Percentiles rank a stretch among this genome's conserved stretches.
Evolutionary conservation across 2,113 vertebrate genomes (phyloP).

Genomic region (Trogon melanurus): DNA sequence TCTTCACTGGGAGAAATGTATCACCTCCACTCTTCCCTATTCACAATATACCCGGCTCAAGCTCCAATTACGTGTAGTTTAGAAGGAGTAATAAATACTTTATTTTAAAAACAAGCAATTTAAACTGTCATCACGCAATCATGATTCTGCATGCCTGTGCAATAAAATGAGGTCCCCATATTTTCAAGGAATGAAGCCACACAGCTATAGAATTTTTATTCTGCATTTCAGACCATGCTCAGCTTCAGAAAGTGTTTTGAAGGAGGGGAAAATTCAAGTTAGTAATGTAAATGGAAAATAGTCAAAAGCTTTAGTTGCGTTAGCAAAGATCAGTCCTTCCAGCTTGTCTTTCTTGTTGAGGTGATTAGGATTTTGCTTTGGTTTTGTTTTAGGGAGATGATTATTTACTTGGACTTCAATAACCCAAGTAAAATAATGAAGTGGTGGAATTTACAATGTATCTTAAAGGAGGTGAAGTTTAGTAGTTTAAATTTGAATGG

Average conservation of each 20-base stretch:
- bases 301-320: not conserved
- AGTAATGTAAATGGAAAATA: not conserved
- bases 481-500: not conserved
- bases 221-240: not conserved
- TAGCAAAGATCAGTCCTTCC: not conserved
- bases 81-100: not conserved
- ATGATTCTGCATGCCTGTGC: not conserved
- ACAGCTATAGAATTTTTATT: not conserved
- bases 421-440: not conserved
- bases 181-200: not conserved
- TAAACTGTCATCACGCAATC: not conserved
- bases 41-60: not conserved
- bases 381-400: not conserved
- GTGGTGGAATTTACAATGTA: fast-evolving
- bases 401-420: not conserved
- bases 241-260: not conserved
- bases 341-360: not conserved
- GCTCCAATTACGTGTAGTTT: not conserved
- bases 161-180: not conserved
- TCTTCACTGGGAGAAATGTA: not conserved
- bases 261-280: not conserved
- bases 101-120: not conserved
- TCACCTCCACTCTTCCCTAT: not conserved
- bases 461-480: not conserved
- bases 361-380: not conserved